Base-by-base conservation (phyloP, 1,140 invertebrate genomes). In the Stegodyphus dumicola region DNA sequence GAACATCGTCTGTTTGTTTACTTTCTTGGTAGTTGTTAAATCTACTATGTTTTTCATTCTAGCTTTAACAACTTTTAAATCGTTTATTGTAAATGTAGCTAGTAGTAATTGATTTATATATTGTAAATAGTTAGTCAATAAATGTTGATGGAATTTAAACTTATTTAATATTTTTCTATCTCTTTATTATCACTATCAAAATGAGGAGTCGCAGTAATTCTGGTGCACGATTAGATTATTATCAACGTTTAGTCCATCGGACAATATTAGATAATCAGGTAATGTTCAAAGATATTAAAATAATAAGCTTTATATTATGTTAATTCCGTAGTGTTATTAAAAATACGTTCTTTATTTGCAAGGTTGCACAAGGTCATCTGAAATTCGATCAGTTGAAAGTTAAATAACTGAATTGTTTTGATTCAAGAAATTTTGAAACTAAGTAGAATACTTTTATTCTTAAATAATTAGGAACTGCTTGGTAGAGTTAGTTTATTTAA, bases 171-270 rank as follows among this genome's bases (percentile, higher is more conserved):
- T 33, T 33, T 33, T 33, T 33, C 33, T 33, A 33, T 33, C 33
- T 33, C 33, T 33, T 33, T 3, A 33, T 33, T 33, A 33, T 1
- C 33, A 10, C 54, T 51, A 33, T 33, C 33, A 86, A 87, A 75
- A 97, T 98, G 96, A 93, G 97, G 89, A 97, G 95, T 88, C 93
- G 97, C 89, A 97, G 96, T 91, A 97, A 98, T 93, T 98, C 97
- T 1, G 96, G 97, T 6, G 96, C 97, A 52, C 94, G 96, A 79
- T 91, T 99, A 90, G 97, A 99, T 91, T 98, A 98, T 90, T 99
- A 98, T 90, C 96, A 98, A 89, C 92, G 96, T 81, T 93, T 98
- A 83, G 95, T 99, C 5, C 95, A 97, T 86, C 95, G 95, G 91
- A 94, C 97, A 85, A 98, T 99, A 89, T 93, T 99, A 91, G 93